Percentiles rank a stretch among this genome's conserved stretches.
Conservation (phyloP, 2,797 vertebrate genomes). For the Lepus townsendii region DNA sequence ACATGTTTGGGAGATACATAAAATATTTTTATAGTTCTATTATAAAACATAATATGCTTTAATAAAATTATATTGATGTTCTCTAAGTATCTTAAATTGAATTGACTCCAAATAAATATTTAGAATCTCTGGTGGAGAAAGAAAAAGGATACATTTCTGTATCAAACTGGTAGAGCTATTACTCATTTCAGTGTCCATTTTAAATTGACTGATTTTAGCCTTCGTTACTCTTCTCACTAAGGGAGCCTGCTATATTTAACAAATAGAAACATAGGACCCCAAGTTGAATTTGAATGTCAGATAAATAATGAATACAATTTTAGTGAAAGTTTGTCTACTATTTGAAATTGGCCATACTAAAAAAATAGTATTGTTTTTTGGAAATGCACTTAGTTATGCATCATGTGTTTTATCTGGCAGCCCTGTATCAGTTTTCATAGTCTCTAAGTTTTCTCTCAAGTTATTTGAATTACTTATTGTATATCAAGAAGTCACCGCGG, state of each 20-base stretch:
- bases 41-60: constrained; percentile 2
- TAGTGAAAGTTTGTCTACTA: not conserved
- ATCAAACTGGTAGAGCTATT: not conserved
- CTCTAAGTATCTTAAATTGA: not conserved
- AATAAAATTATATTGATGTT: not conserved
- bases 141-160: not conserved
- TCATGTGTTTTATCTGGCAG: not conserved
- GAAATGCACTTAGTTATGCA: not conserved
- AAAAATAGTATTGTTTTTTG: not conserved
- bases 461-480: not conserved
- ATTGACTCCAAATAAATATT: constrained; percentile 23
- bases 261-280: not conserved
- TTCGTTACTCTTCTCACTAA: not conserved
- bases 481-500: not conserved
- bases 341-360: not conserved
- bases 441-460: not conserved
- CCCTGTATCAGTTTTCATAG: not conserved
- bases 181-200: not conserved
- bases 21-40: constrained; percentile 30
- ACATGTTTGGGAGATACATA: not conserved
- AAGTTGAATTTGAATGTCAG: constrained; percentile 27
- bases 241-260: not conserved
- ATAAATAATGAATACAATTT: constrained; percentile 8
- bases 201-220: constrained; percentile 23
- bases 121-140: not conserved